Conservation (phyloP, 2,888 invertebrate genomes). For the Trichopoda pennipes region DNA sequence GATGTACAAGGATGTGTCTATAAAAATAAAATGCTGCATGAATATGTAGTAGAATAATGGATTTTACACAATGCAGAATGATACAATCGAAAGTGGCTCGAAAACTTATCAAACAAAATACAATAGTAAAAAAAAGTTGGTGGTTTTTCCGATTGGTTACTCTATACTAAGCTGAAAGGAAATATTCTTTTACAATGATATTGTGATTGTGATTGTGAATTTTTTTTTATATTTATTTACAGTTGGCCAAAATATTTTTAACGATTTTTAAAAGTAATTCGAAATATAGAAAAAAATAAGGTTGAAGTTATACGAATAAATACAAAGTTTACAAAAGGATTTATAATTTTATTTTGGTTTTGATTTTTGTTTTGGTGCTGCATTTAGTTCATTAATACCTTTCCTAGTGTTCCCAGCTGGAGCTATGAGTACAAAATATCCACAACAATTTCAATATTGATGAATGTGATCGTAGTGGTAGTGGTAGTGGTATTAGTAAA, state of each 20-base stretch:
- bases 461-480: slow-evolving; percentile 39
- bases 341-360: slow-evolving; percentile 13
- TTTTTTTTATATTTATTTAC: slow-evolving; percentile 48
- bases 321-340: slow-evolving; percentile 60
- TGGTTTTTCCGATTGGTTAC: slow-evolving; percentile 1
- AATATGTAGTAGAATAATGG: slow-evolving; percentile 36
- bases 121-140: slow-evolving; percentile 15
- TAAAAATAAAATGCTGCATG: slow-evolving; percentile 58
- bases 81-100: slow-evolving; percentile 35
- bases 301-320: slow-evolving; percentile 40
- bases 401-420: slow-evolving; percentile 80
- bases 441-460: slow-evolving; percentile 59
- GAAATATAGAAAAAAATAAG: slow-evolving; percentile 29
- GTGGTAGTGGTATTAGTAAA: slow-evolving; percentile 27
- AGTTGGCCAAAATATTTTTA: slow-evolving; percentile 53
- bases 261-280: slow-evolving; percentile 37
- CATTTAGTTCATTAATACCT: slow-evolving; percentile 73
- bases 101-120: slow-evolving; percentile 23
- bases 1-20: slow-evolving; percentile 85
- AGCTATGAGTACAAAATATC: slow-evolving; percentile 71
- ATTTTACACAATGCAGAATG: slow-evolving; percentile 41
- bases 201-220: neutral
- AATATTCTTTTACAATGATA: slow-evolving; percentile 40
- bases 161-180: slow-evolving; percentile 49
- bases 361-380: slow-evolving; percentile 36